Evolutionary conservation across 2,888 invertebrate species (phyloP), one percentile per base, ranked within the genome.

Genomic region (Noctua fimbriata): DNA sequence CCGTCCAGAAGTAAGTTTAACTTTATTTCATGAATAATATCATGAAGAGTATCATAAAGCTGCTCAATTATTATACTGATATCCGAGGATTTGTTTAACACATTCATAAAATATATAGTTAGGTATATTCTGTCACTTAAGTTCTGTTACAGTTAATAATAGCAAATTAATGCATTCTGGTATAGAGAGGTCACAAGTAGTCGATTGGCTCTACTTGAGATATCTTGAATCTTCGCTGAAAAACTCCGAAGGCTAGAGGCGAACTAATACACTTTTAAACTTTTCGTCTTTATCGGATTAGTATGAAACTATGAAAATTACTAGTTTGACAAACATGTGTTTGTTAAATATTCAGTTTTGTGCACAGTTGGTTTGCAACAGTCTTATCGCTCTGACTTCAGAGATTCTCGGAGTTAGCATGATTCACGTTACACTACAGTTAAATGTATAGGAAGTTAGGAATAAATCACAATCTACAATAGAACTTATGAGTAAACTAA

Each of bases 401-500:
- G 44, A 66, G 41, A 55, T 85, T 83, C 81, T 66, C 32, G 36
- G 72, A 83, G 60, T 60, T 69, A 5, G 65, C 52, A 77, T 84
- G 86, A 84, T 66, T 84, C 82, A 84, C 69, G 14, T 44, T 47
- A 72, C 55, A 60, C 72, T 63, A 41, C 21, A 75, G 77, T 84
- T 73, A 65, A 76, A 81, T 73, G 24, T 71, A 36, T 72, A 83
- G 63, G 69, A 75, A 60, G 74, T 72, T 73, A 18, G 36, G 72
- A 69, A 69, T 52, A 76, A 81, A 71, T 74, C 36, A 72, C 70
- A 69, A 74, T 74, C 12, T 55, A 73, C 82, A 75, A 82, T 86
- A 82, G 36, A 78, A 81, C 63, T 82, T 86, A 84, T 82, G 78
- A 86, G 74, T 78, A 78, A 82, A 86, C 77, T 73, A 75, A 86